A percentile compares a stretch with the other conserved stretches of the same genome.
Evolutionary conservation across 2,113 vertebrate species (phyloP).

Genomic region (Alexandromys fortis): DNA sequence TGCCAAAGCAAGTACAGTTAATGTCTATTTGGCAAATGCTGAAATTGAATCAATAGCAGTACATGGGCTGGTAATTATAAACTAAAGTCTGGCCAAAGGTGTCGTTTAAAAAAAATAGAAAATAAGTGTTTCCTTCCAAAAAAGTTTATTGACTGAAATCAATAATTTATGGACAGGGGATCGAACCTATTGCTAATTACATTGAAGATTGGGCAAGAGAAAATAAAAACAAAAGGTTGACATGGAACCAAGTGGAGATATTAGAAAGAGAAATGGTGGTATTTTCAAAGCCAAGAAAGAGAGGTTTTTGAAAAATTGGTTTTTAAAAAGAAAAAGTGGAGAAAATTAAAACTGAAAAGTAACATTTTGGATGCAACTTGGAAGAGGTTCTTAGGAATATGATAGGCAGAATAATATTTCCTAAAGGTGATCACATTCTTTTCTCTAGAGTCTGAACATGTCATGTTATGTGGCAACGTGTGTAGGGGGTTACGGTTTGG

Average conservation of each 20-base stretch:
- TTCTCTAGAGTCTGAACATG: background rate
- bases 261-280: background rate
- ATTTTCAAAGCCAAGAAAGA: background rate
- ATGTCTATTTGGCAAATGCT: background rate
- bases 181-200: background rate
- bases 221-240: background rate
- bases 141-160: background rate
- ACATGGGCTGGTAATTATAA: background rate
- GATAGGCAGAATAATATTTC: background rate
- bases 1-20: background rate
- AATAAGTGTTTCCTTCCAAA: background rate
- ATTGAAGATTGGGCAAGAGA: background rate
- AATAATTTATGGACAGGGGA: background rate
- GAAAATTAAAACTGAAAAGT: background rate
- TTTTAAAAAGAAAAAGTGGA: background rate
- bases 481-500: background rate
- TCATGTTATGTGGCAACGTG: background rate
- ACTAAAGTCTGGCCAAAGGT: background rate
- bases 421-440: background rate
- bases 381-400: background rate
- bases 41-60: background rate
- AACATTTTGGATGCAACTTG: background rate
- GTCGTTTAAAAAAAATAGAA: background rate
- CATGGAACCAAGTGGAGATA: background rate
- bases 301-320: background rate